Percentiles rank a stretch among this genome's conserved stretches.
phyloP scores from a whole-genome alignment of 2,797 vertebrate genomes.

The Parotocinclus haroldoi region DNA sequence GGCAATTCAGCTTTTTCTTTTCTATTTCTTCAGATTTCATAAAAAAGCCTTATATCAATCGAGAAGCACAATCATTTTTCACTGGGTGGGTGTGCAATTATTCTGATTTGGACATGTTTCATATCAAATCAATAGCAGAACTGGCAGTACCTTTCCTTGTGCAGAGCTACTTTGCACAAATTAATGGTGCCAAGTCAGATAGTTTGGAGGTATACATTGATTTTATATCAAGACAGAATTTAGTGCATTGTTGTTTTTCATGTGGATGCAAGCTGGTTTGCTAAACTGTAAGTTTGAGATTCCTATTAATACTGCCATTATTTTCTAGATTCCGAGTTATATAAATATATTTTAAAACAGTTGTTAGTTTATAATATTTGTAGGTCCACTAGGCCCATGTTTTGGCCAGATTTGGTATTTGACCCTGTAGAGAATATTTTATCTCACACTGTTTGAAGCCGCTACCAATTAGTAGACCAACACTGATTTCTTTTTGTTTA shows the following conservation, averaged over 20 bases:
- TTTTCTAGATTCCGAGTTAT: background rate
- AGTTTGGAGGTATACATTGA: slow-evolving; percentile 3
- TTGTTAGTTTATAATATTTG: no score
- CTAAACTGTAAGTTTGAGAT: background rate
- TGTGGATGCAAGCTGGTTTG: background rate
- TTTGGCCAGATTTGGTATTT: no score
- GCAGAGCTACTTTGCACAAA: slow-evolving; percentile 7
- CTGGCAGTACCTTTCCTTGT: slow-evolving; percentile 12
- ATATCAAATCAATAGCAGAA: slow-evolving; percentile 32
- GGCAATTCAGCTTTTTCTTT: slow-evolving; percentile 48
- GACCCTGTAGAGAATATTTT: no score
- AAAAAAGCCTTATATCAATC: slow-evolving; percentile 52
- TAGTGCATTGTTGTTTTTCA: slow-evolving; percentile 1
- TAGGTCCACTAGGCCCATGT: no score
- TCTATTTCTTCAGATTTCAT: slow-evolving; percentile 33
- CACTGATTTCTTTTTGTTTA: no score
- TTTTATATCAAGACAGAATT: slow-evolving; percentile 1
- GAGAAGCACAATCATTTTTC: slow-evolving; percentile 9
- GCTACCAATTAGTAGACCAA: no score
- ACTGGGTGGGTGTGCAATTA: slow-evolving; percentile 15
- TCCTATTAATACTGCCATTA: background rate
- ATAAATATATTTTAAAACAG: no score
- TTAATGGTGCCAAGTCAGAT: background rate
- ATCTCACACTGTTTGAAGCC: no score
- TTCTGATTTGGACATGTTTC: slow-evolving; percentile 45